phyloP scores from a whole-genome alignment of 2,113 vertebrate species.

The Pseudolaguvia tuberculata region DNA sequence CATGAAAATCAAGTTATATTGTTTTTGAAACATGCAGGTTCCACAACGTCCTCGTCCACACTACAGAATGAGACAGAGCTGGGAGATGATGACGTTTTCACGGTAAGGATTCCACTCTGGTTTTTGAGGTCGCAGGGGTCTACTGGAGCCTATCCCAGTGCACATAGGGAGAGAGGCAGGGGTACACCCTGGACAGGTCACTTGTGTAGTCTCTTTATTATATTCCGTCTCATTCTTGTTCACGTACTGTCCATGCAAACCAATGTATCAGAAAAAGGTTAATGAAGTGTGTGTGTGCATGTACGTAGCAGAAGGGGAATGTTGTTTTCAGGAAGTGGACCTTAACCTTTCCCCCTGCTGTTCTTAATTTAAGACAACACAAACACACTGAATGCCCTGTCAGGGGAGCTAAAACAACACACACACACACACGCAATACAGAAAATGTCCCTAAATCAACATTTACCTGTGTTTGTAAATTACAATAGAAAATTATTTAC shows the following conservation, averaged over 20 bases:
- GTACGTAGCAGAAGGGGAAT: neutral
- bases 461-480: neutral
- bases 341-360: slow-evolving; percentile 24
- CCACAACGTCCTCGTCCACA: slow-evolving; percentile 94
- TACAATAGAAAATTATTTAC: too few species aligned
- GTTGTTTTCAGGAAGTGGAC: slow-evolving; percentile 41
- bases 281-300: slow-evolving; percentile 13
- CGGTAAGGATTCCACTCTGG: slow-evolving; percentile 65
- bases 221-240: too few species aligned
- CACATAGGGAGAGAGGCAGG: too few species aligned
- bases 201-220: too few species aligned
- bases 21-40: slow-evolving; percentile 67
- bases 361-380: slow-evolving; percentile 36
- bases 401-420: neutral
- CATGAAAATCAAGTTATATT: too few species aligned
- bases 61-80: slow-evolving; percentile 95
- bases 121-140: too few species aligned
- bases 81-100: slow-evolving; percentile 96
- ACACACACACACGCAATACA: neutral
- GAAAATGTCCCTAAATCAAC: neutral
- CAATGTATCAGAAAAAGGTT: too few species aligned
- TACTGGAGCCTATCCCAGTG: too few species aligned
- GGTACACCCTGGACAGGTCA: too few species aligned
- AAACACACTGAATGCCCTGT: slow-evolving; percentile 8
- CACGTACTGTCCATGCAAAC: too few species aligned